These are phyloP conservation scores for Drosophila busckii DNA, from an alignment of 1,140 invertebrate genomes.

Conservation along the genomic window DNA sequence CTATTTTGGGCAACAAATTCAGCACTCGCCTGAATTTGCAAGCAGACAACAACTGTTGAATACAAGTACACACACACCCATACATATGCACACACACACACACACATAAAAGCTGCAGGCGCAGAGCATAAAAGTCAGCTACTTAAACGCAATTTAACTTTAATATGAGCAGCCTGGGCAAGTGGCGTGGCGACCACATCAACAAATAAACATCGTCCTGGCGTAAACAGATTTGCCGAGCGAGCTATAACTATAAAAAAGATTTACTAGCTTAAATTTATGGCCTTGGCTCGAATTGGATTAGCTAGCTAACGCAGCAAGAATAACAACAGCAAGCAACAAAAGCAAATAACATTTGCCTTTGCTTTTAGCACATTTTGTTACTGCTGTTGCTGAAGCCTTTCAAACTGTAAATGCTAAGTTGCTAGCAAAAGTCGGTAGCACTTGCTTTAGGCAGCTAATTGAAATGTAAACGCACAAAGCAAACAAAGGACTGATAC, in stretches of 20 bases:
- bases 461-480: conserved; percentile 53
- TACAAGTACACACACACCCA: conserved; percentile 20
- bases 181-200: conserved; percentile 13
- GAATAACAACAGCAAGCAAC: conserved; percentile 24
- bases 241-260: conserved; percentile 49
- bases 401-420: conserved; percentile 46
- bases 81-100: conserved; percentile 5
- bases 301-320: conserved; percentile 16
- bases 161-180: conserved; percentile 34
- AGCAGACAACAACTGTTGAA: conserved; percentile 63
- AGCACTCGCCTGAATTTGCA: conserved; percentile 48
- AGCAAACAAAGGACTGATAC: conserved; percentile 37
- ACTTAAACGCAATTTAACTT: conserved; percentile 70
- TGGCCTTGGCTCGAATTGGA: conserved; percentile 34
- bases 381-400: not conserved
- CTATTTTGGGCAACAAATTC: conserved; percentile 59
- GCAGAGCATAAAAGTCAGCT: conserved; percentile 64
- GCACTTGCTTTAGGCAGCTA: conserved; percentile 35
- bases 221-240: conserved; percentile 19
- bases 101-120: conserved; percentile 30
- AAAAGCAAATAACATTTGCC: too few relatives aligned
- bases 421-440: too few relatives aligned
- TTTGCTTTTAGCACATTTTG: conserved; percentile 46
- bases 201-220: conserved; percentile 49
- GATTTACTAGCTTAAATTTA: conserved; percentile 67